These are phyloP conservation scores for Drosophila melanosoma DNA, from an alignment of 2,888 invertebrate genomes.

Conservation along the genomic window DNA sequence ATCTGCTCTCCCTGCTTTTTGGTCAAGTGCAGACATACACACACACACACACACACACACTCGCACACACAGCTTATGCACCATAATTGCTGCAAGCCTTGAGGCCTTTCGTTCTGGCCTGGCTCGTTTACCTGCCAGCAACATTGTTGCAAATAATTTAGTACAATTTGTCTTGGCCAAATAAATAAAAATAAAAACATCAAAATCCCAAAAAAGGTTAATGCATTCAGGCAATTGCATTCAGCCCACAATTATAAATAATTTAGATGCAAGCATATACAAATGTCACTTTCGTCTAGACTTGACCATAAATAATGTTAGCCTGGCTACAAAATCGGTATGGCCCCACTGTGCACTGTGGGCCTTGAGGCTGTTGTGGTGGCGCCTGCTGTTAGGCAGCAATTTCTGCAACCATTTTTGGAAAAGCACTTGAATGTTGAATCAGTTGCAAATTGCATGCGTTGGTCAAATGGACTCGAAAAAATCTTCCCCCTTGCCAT, in stretches of 20 bases:
- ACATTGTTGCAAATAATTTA: slow-evolving; percentile 76
- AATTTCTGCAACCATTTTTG: slow-evolving; percentile 48
- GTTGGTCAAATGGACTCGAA: slow-evolving; percentile 51
- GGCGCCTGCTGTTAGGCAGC: slow-evolving; percentile 50
- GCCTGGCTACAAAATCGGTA: slow-evolving; percentile 14
- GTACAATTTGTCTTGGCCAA: slow-evolving; percentile 76
- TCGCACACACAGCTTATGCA: slow-evolving; percentile 37
- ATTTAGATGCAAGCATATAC: slow-evolving; percentile 50
- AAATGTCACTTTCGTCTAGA: slow-evolving; percentile 73
- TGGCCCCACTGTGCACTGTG: slow-evolving; percentile 24
- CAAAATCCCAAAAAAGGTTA: slow-evolving; percentile 51
- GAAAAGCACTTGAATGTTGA: slow-evolving; percentile 67
- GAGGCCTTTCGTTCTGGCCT: slow-evolving; percentile 1
- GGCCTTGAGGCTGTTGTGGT: slow-evolving; percentile 1
- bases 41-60: neutral
- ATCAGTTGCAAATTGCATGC: slow-evolving; percentile 78
- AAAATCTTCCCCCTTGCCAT: neutral
- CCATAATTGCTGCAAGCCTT: slow-evolving; percentile 61
- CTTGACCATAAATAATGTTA: slow-evolving; percentile 65
- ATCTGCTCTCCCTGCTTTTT: slow-evolving; percentile 45
- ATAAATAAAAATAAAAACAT: slow-evolving; percentile 53
- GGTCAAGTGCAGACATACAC: slow-evolving; percentile 58
- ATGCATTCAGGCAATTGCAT: slow-evolving; percentile 1
- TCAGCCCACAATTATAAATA: slow-evolving; percentile 26
- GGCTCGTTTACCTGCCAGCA: slow-evolving; percentile 27